Evolutionary conservation across 2,888 invertebrate genomes (phyloP), one percentile per base, ranked within the genome.

Genomic region (Drosophila monieri): DNA sequence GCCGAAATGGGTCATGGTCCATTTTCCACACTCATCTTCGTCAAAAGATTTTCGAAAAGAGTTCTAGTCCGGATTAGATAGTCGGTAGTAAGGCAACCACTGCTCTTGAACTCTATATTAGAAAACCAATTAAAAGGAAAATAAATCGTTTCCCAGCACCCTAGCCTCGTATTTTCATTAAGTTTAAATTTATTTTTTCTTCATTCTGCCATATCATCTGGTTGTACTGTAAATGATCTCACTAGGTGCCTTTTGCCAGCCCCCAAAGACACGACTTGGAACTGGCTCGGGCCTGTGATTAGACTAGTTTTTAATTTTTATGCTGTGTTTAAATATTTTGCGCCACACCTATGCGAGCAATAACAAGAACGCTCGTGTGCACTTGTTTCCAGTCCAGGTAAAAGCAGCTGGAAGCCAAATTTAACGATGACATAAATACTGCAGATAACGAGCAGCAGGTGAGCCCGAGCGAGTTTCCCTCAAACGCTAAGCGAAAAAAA

Each of bases 271-370:
- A n/a, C 25, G 10, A 39, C 65, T 15, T 27, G 43, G 10, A 73
- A 53, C 73, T 73, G 41, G 79, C 73, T 52, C 21, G 47, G 15
- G 49, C 12, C 76, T 65, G 61, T 78, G 88, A 80, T 80, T 80
- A 87, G 88, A 87, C 88, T 78, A 78, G 85, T 85, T 80, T 84
- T 78, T 78, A 81, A 80, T 87, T 81, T 88, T 73, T 79, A 72
- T 80, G 85, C 70, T 67, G 78, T 80, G 80, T 67, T 86, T 87
- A 85, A 87, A 85, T 87, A 85, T 81, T 81, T 74, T 56, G 73
- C 49, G 88, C 88, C 80, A 87, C 80, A 80, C 80, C 80, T 85
- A 76, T 49, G 66, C 62, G 21, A 39, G 21, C 54, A 32, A 12
- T 58, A 52, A 9, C 48, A 27, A n/a, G 52, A 73, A 55, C 52